Conservation (phyloP, 2,113 vertebrate genomes). For the Megatriorchis doriae region DNA sequence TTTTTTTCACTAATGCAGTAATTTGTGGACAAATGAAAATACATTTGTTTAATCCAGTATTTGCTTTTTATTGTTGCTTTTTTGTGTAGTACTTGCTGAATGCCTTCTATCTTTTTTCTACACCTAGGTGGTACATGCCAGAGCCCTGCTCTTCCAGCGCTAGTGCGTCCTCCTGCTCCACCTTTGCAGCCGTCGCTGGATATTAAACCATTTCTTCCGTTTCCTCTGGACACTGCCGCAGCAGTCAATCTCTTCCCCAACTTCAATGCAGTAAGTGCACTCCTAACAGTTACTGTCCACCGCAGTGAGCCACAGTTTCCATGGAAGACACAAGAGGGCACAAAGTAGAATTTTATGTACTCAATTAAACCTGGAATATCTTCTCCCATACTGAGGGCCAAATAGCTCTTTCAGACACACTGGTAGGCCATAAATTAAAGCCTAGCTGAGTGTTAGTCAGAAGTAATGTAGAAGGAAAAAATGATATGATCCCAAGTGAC, state of each 20-base stretch:
- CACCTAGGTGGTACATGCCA: conserved; percentile 89
- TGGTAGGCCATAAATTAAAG: conserved; percentile 3
- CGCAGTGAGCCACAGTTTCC: not conserved
- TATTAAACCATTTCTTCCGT: conserved; percentile 92
- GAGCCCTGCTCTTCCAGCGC: conserved; percentile 88
- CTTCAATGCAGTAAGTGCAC: conserved; percentile 88
- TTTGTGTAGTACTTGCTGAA: not conserved
- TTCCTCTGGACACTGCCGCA: conserved; percentile 84
- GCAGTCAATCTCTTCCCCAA: conserved; percentile 90
- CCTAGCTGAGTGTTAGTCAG: not conserved
- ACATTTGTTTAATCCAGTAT: not conserved
- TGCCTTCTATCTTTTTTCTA: conserved; percentile 20
- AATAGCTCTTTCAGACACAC: not conserved
- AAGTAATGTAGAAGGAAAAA: conserved; percentile 1
- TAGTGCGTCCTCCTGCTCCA: conserved; percentile 86
- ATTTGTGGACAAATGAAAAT: not conserved
- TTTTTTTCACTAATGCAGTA: not conserved
- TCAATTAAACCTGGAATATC: conserved; percentile 1
- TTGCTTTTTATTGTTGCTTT: not conserved
- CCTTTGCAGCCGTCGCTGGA: conserved; percentile 85
- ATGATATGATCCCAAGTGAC: not conserved
- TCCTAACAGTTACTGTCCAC: not conserved
- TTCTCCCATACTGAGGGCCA: not conserved
- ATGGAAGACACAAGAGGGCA: not conserved
- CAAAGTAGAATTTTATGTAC: not conserved